Evolutionary conservation across 1,140 invertebrate genomes (phyloP), one percentile per base, ranked within the genome.

Genomic region (Drosophila fuyamai): DNA sequence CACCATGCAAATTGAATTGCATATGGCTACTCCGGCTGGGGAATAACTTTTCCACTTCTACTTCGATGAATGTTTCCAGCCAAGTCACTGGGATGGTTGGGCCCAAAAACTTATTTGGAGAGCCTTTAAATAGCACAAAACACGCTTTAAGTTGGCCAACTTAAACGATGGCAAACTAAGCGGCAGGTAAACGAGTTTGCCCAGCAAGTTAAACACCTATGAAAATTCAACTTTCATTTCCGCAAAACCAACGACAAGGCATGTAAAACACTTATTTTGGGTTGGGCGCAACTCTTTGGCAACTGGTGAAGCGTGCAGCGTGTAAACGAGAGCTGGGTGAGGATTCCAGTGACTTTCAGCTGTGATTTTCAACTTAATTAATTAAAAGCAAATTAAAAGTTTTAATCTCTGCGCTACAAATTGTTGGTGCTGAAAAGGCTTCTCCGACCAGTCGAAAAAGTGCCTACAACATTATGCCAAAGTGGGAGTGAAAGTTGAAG

Each of bases 311-410:
- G 61, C 41, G 44, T 48, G 50, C 67, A 70, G 59, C 78, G 67
- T 65, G 79, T 75, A 59, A 82, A 63, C 56, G 44, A 44, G 79
- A 48, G 72, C 50, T 65, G 68, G 32, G 41, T 53, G 60, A 65
- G 67, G 59, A 76, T 74, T 70, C 63, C 76, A 78, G 81, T 89
- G 84, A 89, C 84, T 89, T 84, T 76, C 76, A 81, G 78, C 85
- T 76, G 80, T 79, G 80, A 89, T 89, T 89, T 89, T 84, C 84
- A 89, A 89, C 84, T 89, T 89, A 89, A 89, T 89, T 89, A 89
- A 89, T 89, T 89, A 89, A 89, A 89, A 89, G 84, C 85, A 89
- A 89, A 89, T 89, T 89, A 89, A 89, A 89, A 89, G 81, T 89
- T 89, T 89, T 89, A 89, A 89, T 89, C 84, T 89, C 54, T 79